phyloP scores from a whole-genome alignment of 92 coral and sea anemone species.

The Actinernus sp. region DNA sequence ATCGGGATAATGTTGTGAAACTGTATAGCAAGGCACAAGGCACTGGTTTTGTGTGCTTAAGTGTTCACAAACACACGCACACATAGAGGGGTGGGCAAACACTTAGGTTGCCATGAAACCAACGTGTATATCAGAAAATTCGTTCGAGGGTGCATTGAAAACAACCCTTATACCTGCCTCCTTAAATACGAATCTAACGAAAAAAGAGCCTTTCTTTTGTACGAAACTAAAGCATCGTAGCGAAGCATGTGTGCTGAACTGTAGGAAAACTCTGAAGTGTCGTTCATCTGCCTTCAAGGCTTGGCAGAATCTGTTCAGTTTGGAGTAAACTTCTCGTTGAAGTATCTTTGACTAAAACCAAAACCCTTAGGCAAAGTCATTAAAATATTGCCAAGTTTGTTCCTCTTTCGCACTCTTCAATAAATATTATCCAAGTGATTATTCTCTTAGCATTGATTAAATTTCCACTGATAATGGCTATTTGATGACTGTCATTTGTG shows the following conservation, averaged over 20 bases:
- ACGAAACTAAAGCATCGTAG: too few relatives aligned
- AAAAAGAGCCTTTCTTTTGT: not conserved
- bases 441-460: conserved; percentile 32
- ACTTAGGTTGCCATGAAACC: conserved; percentile 35
- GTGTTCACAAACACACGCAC: conserved; percentile 1
- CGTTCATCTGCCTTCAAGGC: too few relatives aligned
- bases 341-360: too few relatives aligned
- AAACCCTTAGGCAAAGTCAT: too few relatives aligned
- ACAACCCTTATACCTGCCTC: conserved; percentile 1
- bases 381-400: too few relatives aligned
- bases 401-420: too few relatives aligned
- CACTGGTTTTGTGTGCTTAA: not conserved
- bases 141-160: conserved; percentile 2
- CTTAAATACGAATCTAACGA: not conserved
- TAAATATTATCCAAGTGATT: conserved; percentile 10
- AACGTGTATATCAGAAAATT: not conserved
- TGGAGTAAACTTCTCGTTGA: too few relatives aligned
- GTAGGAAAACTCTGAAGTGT: too few relatives aligned
- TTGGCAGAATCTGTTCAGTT: too few relatives aligned
- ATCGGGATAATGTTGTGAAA: not conserved
- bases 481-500: conserved; percentile 34
- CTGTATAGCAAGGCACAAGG: not conserved
- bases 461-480: conserved; percentile 26
- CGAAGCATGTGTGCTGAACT: too few relatives aligned
- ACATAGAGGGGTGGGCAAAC: not conserved